These are phyloP conservation scores for Dendrolimus kikuchii DNA, from an alignment of 1,140 invertebrate species.

Conservation along the genomic window DNA sequence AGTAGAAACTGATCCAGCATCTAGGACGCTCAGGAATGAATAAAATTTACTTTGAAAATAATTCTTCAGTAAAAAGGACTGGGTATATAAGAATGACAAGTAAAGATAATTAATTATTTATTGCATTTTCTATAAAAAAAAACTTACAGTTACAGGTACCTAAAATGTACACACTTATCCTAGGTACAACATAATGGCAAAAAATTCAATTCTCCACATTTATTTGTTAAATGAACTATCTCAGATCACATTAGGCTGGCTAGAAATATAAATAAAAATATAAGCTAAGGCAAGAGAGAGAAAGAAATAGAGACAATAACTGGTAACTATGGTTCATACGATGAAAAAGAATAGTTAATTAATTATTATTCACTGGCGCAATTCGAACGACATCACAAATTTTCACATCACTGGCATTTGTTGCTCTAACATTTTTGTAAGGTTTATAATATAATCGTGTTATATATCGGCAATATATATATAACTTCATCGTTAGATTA, in stretches of 20 bases:
- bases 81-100: conserved; percentile 12
- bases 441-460: too few relatives aligned
- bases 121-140: conserved; percentile 57
- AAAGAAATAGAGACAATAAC: conserved; percentile 27
- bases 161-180: conserved; percentile 67
- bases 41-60: neutral
- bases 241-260: conserved; percentile 38
- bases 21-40: too few relatives aligned
- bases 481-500: too few relatives aligned
- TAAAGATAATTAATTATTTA: conserved; percentile 41
- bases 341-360: neutral
- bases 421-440: too few relatives aligned
- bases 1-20: too few relatives aligned
- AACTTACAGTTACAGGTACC: conserved; percentile 59
- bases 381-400: too few relatives aligned
- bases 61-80: neutral
- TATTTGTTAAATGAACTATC: conserved; percentile 29
- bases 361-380: too few relatives aligned
- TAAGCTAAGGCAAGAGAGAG: conserved; percentile 48
- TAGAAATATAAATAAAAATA: conserved; percentile 51
- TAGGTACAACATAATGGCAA: conserved; percentile 67
- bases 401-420: too few relatives aligned
- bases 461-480: too few relatives aligned
- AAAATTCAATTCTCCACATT: conserved; percentile 38
- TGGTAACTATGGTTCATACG: conserved; percentile 44